phyloP scores from a whole-genome alignment of 1,140 invertebrate species.

The Homalodisca vitripennis region DNA sequence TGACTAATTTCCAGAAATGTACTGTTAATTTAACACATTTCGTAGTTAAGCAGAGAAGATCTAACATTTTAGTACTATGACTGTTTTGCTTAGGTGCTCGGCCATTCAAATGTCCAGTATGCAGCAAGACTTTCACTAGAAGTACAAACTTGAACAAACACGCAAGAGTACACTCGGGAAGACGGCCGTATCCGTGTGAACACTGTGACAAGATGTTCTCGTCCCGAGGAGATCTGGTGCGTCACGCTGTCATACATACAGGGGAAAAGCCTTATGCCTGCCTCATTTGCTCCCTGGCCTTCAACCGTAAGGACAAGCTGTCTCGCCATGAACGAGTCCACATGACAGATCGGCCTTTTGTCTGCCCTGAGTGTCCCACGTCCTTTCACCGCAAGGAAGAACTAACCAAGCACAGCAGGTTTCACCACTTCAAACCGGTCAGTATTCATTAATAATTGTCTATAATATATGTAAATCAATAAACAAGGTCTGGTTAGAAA shows the following conservation, averaged over 20 bases:
- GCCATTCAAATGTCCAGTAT: conserved; percentile 64
- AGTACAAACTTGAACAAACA: conserved; percentile 87
- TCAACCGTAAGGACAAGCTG: conserved; percentile 41
- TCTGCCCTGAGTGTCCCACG: conserved; percentile 58
- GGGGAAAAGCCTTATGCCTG: conserved; percentile 47
- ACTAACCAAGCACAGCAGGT: conserved; percentile 43
- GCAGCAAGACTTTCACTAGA: conserved; percentile 65
- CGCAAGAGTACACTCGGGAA: conserved; percentile 68
- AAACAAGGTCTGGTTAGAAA: too few relatives aligned
- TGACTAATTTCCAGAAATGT: too few relatives aligned
- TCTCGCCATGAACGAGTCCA: conserved; percentile 50
- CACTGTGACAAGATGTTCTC: conserved; percentile 67
- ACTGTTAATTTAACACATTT: too few relatives aligned
- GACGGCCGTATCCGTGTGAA: conserved; percentile 57
- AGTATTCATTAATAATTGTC: too few relatives aligned
- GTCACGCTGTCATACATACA: conserved; percentile 52
- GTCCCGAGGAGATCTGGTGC: conserved; percentile 55
- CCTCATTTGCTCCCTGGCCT: conserved; percentile 42
- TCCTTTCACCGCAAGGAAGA: conserved; percentile 64
- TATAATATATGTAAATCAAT: too few relatives aligned
- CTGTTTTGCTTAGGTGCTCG: conserved; percentile 33
- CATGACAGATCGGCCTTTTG: conserved; percentile 62
- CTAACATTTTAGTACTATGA: too few relatives aligned
- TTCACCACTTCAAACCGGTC: conserved; percentile 37
- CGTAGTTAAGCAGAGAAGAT: too few relatives aligned